Evolutionary conservation across 2,113 vertebrate species (phyloP).

Genomic region (Petrocephalus zakoni): DNA sequence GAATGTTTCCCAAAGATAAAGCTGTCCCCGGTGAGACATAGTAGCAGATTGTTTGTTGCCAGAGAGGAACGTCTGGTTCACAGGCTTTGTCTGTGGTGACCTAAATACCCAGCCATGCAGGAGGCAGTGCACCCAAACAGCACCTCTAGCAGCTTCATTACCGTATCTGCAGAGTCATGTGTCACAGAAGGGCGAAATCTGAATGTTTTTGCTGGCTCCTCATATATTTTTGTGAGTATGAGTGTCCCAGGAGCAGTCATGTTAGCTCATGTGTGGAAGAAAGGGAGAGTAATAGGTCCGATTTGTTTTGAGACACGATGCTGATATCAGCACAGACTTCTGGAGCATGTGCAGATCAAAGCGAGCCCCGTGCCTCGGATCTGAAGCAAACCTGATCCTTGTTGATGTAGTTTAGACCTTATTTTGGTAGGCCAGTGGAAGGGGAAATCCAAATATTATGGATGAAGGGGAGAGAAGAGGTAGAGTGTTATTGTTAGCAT

Average conservation of each 20-base stretch:
- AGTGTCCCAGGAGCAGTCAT: neutral
- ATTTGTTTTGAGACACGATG: neutral
- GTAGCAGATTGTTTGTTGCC: conserved; percentile 14
- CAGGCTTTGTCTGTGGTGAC: conserved; percentile 55
- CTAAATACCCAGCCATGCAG: conserved; percentile 54
- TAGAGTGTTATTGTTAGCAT: neutral
- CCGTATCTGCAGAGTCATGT: neutral
- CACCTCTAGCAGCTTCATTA: conserved; percentile 40
- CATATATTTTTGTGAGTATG: neutral
- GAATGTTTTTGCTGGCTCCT: neutral
- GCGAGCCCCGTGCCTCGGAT: conserved; percentile 37
- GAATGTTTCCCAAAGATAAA: conserved; percentile 27
- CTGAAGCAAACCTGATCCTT: conserved; percentile 32
- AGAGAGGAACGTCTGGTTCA: conserved; percentile 18
- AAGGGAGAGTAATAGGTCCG: neutral
- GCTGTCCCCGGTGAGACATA: neutral
- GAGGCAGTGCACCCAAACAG: conserved; percentile 40
- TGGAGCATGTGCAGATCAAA: conserved; percentile 53
- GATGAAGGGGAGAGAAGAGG: conserved; percentile 46
- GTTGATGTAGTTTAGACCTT: conserved; percentile 51
- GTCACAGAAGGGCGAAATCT: neutral
- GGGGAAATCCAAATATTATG: conserved; percentile 64
- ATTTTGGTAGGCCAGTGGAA: conserved; percentile 56
- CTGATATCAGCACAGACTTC: neutral
- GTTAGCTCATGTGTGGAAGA: neutral